Evolutionary conservation across 1,140 invertebrate species (phyloP).

Genomic region (Dreissena polymorpha): DNA sequence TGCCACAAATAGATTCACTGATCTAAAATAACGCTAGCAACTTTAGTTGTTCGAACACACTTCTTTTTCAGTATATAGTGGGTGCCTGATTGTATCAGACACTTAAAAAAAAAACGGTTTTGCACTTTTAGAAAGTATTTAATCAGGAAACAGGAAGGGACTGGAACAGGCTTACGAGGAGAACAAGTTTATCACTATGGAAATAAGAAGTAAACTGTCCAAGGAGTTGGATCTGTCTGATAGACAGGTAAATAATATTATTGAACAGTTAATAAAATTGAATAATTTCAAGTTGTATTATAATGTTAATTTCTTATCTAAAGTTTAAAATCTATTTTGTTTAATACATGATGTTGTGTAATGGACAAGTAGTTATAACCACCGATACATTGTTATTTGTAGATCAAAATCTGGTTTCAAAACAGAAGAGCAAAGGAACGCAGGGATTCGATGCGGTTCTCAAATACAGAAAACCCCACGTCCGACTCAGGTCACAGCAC

Average conservation of each 20-base stretch:
- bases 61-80: too few relatives aligned
- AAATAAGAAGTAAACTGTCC: not conserved
- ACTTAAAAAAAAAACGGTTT: too few relatives aligned
- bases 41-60: too few relatives aligned
- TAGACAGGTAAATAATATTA: slow-evolving; percentile 36
- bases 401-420: slow-evolving; percentile 47
- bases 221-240: slow-evolving; percentile 35
- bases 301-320: not conserved
- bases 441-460: slow-evolving; percentile 18
- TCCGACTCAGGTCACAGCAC: too few relatives aligned
- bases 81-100: too few relatives aligned
- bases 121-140: too few relatives aligned
- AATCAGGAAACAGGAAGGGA: too few relatives aligned
- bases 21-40: too few relatives aligned
- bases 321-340: not conserved
- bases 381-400: not conserved
- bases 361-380: not conserved
- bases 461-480: not conserved
- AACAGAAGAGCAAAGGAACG: slow-evolving; percentile 42
- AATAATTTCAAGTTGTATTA: not conserved
- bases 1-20: too few relatives aligned
- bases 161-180: slow-evolving; percentile 25
- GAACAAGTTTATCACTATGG: slow-evolving; percentile 39
- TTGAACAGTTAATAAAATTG: not conserved
- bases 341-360: not conserved